Base-by-base conservation (phyloP, 1,140 invertebrate species). In the Nasonia giraulti region DNA sequence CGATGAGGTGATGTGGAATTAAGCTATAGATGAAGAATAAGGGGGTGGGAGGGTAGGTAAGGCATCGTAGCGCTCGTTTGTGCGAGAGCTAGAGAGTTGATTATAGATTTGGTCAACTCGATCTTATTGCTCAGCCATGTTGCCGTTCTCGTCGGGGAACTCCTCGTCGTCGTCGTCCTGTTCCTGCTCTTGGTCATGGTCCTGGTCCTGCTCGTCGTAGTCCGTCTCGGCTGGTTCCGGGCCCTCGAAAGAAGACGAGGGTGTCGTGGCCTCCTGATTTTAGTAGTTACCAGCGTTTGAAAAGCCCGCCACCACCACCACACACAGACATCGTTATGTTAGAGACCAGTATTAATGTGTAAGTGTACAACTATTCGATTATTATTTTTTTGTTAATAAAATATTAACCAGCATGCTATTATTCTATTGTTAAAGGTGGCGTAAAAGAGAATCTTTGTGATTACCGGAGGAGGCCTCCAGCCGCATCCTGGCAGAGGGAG, bases 401-500 rank as follows among this genome's bases (percentile, higher is more conserved):
- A 50, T 37, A 6, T 37, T 37, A 7, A 44, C 8, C 40, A 7
- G 40, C 40, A 44, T 44, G 40, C 40, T 8, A 44, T 44, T 44
- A 10, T 44, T 37, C 6, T 44, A 44, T 44, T 44, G 10, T 8
- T 44, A 44, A 44, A 44, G 40, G 40, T 10, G 66, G 11, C 11
- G 20, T 69, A 69, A 69, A 27, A 33, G 6, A 74, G 14, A 23
- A 82, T 76, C 50, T 47, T 84, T 17, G 14, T 10, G 5, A 75
- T 80, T 94, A 97, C 96, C 95, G 97, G 96, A 87, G 95, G 95
- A 88, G 97, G 96, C 94, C 97, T 95, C 97, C 97, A 98, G 85
- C 97, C 98, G 94, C 98, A 99, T 87, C 98, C 98, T 40, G 97
- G 97, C 88, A 99, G 92, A 83, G 98, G 98, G 88, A 99, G 94